Conservation (phyloP, 2,888 invertebrate genomes). For the Aelia acuminata region DNA sequence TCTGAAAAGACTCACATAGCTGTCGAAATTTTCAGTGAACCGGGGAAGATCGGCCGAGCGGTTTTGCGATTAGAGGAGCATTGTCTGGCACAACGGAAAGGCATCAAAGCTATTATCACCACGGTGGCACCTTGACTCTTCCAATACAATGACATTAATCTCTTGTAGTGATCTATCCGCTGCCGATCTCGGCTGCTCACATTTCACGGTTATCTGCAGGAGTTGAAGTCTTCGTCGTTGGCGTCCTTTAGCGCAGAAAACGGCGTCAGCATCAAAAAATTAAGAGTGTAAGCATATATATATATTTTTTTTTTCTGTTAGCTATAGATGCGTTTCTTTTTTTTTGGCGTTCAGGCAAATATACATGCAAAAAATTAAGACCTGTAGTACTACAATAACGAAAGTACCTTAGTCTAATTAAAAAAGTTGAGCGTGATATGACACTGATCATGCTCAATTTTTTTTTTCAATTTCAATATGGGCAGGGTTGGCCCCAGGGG, state of each 20-base stretch:
- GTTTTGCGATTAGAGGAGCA: not conserved
- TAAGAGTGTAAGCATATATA: no score
- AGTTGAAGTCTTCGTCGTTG: not conserved
- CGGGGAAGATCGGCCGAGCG: not conserved
- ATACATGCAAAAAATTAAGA: no score
- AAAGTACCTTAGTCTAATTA: no score
- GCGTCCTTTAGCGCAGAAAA: not conserved
- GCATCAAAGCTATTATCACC: not conserved
- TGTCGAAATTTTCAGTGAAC: slow-evolving; percentile 13
- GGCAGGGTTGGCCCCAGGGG: no score
- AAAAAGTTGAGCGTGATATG: no score
- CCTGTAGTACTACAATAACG: no score
- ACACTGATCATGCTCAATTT: no score
- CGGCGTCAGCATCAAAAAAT: not conserved
- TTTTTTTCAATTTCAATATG: no score
- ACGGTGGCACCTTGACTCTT: not conserved
- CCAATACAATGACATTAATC: not conserved
- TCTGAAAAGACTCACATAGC: not conserved
- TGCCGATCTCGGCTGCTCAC: not conserved
- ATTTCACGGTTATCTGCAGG: not conserved
- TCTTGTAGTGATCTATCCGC: not conserved
- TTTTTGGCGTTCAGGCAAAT: no score
- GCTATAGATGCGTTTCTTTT: no score
- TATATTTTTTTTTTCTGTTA: no score
- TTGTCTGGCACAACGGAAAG: not conserved